Conservation (phyloP, 2,797 vertebrate species). For the Bovichtus diacanthus region DNA sequence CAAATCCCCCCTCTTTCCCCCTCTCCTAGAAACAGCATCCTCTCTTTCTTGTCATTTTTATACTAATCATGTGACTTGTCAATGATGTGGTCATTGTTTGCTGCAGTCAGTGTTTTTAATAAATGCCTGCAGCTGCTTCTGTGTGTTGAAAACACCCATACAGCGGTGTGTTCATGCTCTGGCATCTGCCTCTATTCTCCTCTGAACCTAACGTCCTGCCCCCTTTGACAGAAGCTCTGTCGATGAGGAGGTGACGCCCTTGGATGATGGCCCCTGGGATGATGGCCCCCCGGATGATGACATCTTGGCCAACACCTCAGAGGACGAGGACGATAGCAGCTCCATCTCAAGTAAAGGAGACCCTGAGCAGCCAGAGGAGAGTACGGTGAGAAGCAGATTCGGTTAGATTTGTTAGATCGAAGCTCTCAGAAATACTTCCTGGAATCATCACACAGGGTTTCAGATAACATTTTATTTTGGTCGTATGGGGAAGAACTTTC, state of each 20-base stretch:
- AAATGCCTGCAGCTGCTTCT: background rate
- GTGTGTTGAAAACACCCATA: background rate
- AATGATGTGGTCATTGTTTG: background rate
- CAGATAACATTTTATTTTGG: background rate
- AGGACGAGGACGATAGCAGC: slow-evolving; percentile 87
- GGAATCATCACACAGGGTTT: slow-evolving; percentile 5
- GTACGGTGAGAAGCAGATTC: slow-evolving; percentile 78
- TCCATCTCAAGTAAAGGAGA: slow-evolving; percentile 92
- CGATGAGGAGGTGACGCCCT: slow-evolving; percentile 56
- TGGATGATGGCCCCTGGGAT: slow-evolving; percentile 77
- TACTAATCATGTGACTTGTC: background rate
- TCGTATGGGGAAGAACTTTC: background rate
- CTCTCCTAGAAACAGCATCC: slow-evolving; percentile 5
- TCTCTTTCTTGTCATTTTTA: background rate
- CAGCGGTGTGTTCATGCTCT: background rate
- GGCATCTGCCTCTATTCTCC: background rate
- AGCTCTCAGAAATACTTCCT: slow-evolving; percentile 27
- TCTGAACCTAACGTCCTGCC: slow-evolving; percentile 39
- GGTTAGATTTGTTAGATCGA: slow-evolving; percentile 13
- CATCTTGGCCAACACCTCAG: slow-evolving; percentile 83
- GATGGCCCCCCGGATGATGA: slow-evolving; percentile 85
- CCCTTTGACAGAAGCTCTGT: slow-evolving; percentile 71
- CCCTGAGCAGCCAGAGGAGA: slow-evolving; percentile 83
- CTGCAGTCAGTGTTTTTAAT: slow-evolving; percentile 5
- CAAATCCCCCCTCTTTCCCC: slow-evolving; percentile 6